Evolutionary conservation across 2,797 vertebrate species (phyloP).

Genomic region (Spinus olivaceus): DNA sequence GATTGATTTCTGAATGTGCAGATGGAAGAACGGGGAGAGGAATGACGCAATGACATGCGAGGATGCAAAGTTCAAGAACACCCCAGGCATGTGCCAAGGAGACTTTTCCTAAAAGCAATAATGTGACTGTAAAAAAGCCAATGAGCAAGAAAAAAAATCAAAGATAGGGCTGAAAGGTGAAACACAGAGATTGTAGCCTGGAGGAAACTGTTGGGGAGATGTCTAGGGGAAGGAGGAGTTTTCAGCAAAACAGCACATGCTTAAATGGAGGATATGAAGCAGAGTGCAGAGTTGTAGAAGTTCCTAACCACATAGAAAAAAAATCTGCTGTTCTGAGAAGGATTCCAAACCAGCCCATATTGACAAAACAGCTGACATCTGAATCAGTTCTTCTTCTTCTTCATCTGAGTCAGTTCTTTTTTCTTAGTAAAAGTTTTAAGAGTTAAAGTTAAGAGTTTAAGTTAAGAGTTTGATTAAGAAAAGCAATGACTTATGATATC

Average conservation of each 20-base stretch:
- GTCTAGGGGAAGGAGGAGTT: background rate
- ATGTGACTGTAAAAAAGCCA: background rate
- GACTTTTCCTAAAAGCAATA: background rate
- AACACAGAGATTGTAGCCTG: background rate
- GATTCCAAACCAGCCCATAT: background rate
- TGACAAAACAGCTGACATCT: background rate
- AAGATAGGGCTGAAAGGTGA: background rate
- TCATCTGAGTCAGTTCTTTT: background rate
- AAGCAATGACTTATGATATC: background rate
- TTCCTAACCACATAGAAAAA: background rate
- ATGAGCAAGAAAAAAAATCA: background rate
- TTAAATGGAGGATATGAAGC: background rate
- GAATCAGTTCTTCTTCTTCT: background rate
- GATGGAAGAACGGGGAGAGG: background rate
- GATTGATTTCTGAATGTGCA: constrained; percentile 48
- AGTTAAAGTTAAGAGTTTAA: too few species aligned
- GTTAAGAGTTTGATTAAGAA: background rate
- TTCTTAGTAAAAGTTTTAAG: background rate
- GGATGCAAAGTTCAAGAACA: background rate
- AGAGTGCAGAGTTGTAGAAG: background rate
- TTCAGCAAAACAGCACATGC: background rate
- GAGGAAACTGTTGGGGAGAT: background rate
- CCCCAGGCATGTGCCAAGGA: background rate
- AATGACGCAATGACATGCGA: background rate
- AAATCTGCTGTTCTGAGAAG: background rate